These are phyloP conservation scores for Drosophila buzzatii DNA, from an alignment of 2,888 invertebrate genomes.

Conservation along the genomic window DNA sequence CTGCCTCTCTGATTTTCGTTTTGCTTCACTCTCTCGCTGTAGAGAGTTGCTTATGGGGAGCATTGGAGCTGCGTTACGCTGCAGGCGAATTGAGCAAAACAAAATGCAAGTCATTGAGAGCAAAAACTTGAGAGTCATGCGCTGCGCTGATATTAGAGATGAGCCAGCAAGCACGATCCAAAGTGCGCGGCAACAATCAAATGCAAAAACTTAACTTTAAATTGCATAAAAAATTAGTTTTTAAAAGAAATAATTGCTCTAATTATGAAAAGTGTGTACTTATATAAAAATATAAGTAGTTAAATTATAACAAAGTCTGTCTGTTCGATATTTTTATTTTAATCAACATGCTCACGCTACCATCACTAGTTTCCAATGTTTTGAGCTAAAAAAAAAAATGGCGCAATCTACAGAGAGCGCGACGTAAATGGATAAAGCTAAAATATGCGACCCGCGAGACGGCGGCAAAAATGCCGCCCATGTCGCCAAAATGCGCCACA, in stretches of 20 bases:
- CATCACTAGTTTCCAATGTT: conserved; percentile 45
- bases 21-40: conserved; percentile 9
- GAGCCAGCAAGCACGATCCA: conserved; percentile 17
- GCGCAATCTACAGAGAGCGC: conserved; percentile 70
- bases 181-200: not conserved
- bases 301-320: not conserved
- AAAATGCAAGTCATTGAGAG: conserved; percentile 80
- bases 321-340: not conserved
- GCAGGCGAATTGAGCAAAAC: conserved; percentile 71
- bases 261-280: not conserved
- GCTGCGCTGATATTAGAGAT: conserved; percentile 34
- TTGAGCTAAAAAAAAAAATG: conserved; percentile 63
- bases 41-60: conserved; percentile 56
- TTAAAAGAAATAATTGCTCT: not conserved
- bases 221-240: not conserved
- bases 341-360: not conserved
- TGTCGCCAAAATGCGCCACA: conserved; percentile 80
- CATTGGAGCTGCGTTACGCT: conserved; percentile 70
- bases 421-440: conserved; percentile 68
- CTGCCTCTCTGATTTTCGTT: conserved; percentile 1
- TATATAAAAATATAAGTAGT: no score
- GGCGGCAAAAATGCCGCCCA: conserved; percentile 78
- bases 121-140: conserved; percentile 68
- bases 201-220: not conserved
- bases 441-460: conserved; percentile 70